Conservation (phyloP, 2,888 invertebrate genomes). For the Archips crataeganus region DNA sequence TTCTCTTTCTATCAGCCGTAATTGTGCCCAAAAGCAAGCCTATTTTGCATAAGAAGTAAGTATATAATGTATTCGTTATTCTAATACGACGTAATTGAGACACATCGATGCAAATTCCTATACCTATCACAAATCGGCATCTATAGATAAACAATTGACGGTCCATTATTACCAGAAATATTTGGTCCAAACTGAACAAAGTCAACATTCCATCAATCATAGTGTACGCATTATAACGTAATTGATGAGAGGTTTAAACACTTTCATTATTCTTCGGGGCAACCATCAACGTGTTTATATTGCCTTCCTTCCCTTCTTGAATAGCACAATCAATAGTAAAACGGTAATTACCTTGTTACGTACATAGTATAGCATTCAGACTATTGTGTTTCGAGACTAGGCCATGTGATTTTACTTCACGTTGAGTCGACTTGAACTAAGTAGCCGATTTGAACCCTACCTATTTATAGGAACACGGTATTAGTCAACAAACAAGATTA, state of each 20-base stretch:
- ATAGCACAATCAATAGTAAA: conserved; percentile 34
- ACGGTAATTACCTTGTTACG: conserved; percentile 36
- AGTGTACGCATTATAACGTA: conserved; percentile 3
- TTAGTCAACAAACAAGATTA: conserved; percentile 24
- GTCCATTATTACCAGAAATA: conserved; percentile 4
- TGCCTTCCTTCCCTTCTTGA: conserved; percentile 22
- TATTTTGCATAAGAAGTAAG: no score
- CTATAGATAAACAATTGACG: conserved; percentile 6
- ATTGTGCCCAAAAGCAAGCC: no score
- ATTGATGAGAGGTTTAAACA: conserved; percentile 33
- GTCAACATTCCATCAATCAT: conserved; percentile 30
- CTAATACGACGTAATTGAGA: no score
- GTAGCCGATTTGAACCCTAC: conserved; percentile 7
- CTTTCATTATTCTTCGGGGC: conserved; percentile 27
- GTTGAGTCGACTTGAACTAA: conserved; percentile 9
- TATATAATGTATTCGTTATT: no score
- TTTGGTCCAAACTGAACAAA: conserved; percentile 2
- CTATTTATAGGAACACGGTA: conserved; percentile 8
- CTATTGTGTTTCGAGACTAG: conserved; percentile 34
- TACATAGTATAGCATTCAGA: conserved; percentile 10
- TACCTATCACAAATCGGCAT: neutral
- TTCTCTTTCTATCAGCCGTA: no score
- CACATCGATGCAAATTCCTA: no score
- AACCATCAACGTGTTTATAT: conserved; percentile 2
- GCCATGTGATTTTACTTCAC: conserved; percentile 26